phyloP scores from a whole-genome alignment of 2,888 invertebrate genomes.

The Cryptocephalus primarius region DNA sequence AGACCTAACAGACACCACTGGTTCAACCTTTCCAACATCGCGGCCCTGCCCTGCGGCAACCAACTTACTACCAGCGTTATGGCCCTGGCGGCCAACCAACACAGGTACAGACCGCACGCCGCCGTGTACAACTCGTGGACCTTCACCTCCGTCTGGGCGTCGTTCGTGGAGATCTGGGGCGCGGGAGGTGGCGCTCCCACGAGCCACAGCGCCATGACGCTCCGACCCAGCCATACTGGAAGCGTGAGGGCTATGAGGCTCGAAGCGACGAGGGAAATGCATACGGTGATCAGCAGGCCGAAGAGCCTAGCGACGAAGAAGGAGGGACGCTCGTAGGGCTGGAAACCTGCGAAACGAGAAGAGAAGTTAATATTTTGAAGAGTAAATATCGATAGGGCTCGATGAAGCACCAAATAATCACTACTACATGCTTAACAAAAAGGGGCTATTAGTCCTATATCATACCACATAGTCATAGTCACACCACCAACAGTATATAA shows the following conservation, averaged over 20 bases:
- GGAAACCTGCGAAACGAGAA: conserved; percentile 52
- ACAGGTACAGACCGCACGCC: conserved; percentile 87
- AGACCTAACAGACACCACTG: conserved; percentile 65
- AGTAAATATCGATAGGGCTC: too few relatives aligned
- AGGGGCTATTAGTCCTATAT: too few relatives aligned
- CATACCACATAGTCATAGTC: too few relatives aligned
- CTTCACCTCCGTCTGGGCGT: conserved; percentile 26
- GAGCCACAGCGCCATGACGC: conserved; percentile 80
- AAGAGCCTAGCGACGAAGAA: conserved; percentile 65
- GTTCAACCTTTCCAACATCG: conserved; percentile 57
- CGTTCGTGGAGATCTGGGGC: conserved; percentile 26
- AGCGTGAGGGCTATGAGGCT: conserved; percentile 78
- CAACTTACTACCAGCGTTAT: conserved; percentile 73
- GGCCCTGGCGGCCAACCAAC: conserved; percentile 84
- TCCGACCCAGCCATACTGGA: conserved; percentile 84
- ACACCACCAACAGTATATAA: too few relatives aligned
- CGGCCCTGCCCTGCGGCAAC: conserved; percentile 79
- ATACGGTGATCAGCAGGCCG: conserved; percentile 64
- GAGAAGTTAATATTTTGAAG: not conserved
- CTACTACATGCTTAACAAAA: too few relatives aligned
- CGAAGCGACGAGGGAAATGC: conserved; percentile 71
- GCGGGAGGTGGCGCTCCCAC: conserved; percentile 42
- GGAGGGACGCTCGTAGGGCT: conserved; percentile 79
- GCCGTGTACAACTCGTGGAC: conserved; percentile 96
- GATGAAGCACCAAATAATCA: too few relatives aligned